Evolutionary conservation across 30 jellyfish, hydroid and myxozoan species (phyloP).

Genomic region (Mastigias papua): DNA sequence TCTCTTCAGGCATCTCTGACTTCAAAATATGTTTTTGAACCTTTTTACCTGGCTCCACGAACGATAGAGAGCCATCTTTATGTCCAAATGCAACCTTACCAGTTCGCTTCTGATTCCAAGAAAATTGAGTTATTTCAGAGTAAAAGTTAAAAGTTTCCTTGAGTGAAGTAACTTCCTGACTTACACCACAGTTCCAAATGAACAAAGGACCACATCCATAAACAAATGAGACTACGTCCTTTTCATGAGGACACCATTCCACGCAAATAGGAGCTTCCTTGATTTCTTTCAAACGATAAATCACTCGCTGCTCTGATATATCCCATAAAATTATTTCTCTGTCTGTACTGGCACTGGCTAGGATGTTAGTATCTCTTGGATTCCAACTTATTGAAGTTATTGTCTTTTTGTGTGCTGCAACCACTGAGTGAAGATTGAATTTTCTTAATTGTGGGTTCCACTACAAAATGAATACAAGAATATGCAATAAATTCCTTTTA

Average conservation of each 20-base stretch:
- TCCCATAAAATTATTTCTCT: conserved; percentile 79
- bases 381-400: conserved; percentile 79
- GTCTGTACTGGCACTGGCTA: conserved; percentile 83
- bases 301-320: conserved; percentile 67
- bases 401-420: conserved; percentile 86
- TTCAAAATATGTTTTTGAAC: conserved; percentile 70
- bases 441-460: conserved; percentile 47
- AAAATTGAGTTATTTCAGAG: conserved; percentile 62
- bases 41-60: conserved; percentile 67
- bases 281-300: conserved; percentile 32
- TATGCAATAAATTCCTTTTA: too few relatives aligned
- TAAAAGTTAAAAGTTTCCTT: conserved; percentile 53
- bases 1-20: conserved; percentile 35
- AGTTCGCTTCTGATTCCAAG: conserved; percentile 60
- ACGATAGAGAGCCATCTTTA: conserved; percentile 78
- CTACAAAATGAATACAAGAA: conserved; percentile 16
- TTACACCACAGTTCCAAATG: conserved; percentile 52
- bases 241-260: conserved; percentile 85
- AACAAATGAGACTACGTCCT: conserved; percentile 54
- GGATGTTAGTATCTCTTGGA: conserved; percentile 57
- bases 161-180: conserved; percentile 40
- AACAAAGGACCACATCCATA: conserved; percentile 70
- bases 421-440: conserved; percentile 78
- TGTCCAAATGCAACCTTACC: conserved; percentile 82
- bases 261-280: conserved; percentile 55